Percentiles rank a stretch among this genome's conserved stretches.
phyloP scores from a whole-genome alignment of 2,113 vertebrate species.

The Grus americana region DNA sequence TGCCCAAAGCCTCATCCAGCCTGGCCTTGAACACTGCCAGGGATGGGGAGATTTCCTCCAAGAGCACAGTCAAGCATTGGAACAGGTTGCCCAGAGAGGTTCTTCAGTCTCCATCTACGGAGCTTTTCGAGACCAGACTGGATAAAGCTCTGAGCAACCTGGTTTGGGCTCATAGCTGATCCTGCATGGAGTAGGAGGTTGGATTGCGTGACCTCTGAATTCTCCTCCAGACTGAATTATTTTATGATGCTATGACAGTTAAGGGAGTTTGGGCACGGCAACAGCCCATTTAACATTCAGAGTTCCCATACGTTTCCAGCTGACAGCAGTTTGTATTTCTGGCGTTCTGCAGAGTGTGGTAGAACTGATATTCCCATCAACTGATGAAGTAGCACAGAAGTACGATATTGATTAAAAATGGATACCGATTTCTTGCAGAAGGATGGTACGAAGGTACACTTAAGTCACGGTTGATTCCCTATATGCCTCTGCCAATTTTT shows the following conservation, averaged over 20 bases:
- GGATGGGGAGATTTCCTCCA: no score
- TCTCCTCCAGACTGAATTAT: not conserved
- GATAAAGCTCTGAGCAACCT: not conserved
- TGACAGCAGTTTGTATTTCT: not conserved
- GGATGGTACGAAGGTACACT: not conserved
- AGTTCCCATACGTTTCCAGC: not conserved
- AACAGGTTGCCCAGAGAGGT: not conserved
- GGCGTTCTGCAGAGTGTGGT: not conserved
- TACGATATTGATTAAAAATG: not conserved
- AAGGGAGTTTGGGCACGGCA: not conserved
- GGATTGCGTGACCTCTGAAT: not conserved
- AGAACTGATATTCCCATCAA: not conserved
- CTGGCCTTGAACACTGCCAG: no score
- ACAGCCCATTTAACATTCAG: not conserved
- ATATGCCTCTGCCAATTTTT: not conserved
- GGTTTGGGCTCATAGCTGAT: not conserved
- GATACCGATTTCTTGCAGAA: not conserved
- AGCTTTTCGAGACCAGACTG: not conserved
- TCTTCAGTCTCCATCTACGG: not conserved
- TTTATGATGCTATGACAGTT: not conserved
- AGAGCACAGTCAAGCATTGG: not conserved
- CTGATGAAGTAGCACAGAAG: not conserved
- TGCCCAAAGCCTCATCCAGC: no score
- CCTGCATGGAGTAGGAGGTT: not conserved
- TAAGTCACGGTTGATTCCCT: not conserved